Conservation (phyloP, 1,140 invertebrate species). For the Zelostemma sp. region DNA sequence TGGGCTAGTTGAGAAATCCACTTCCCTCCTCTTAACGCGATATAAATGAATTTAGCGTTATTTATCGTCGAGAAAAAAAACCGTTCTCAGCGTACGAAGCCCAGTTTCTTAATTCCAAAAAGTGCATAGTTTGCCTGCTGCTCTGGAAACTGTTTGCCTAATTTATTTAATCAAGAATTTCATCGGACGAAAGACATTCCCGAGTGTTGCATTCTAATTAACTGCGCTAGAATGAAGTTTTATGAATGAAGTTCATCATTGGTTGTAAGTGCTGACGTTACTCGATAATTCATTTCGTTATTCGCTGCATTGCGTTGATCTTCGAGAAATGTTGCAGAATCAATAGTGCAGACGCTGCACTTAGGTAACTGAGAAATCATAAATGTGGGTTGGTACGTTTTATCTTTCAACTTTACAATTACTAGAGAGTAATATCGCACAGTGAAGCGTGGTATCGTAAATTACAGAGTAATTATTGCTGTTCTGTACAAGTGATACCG, state of each 20-base stretch:
- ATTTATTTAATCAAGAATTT: not conserved
- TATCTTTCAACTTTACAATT: not conserved
- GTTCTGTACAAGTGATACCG: not conserved
- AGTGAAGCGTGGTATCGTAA: not conserved
- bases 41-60: conserved; percentile 44
- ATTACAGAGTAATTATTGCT: conserved; percentile 1
- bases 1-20: conserved; percentile 27
- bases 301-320: not conserved
- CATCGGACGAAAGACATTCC: not conserved
- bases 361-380: conserved; percentile 3
- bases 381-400: not conserved
- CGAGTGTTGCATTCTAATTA: not conserved
- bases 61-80: conserved; percentile 19
- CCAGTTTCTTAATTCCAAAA: not conserved
- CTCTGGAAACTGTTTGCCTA: not conserved
- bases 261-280: too few species aligned
- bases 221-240: not conserved
- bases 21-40: conserved; percentile 30
- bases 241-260: not conserved
- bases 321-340: not conserved
- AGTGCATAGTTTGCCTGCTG: not conserved
- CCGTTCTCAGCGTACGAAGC: too few species aligned
- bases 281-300: not conserved
- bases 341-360: not conserved
- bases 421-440: not conserved